Evolutionary conservation across 2,797 vertebrate genomes (phyloP), one percentile per base, ranked within the genome.

Genomic region (Paramormyrops hopkinsi): DNA sequence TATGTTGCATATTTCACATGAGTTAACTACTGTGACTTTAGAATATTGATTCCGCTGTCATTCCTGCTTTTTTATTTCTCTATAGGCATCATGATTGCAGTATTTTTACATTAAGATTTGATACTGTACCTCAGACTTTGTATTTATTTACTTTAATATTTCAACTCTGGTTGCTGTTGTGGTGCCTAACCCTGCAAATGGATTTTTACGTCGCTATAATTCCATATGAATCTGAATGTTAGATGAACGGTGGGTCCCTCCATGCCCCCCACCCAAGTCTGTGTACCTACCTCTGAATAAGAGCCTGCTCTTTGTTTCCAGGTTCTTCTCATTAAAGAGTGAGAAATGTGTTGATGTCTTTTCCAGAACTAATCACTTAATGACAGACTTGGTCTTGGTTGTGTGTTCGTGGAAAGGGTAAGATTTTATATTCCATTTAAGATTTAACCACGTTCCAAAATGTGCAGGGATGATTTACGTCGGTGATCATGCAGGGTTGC

Each of bases 11-110:
- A 88, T 88, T 88, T 90, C 89, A 91, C 76, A 54, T 91, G 91
- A 90, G 83, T 91, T 87, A 92, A 90, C 89, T 90, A 92, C 93
- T 93, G 93, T 93, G 93, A 93, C 91, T 89, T 92, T 91, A 89
- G 87, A 90, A 90, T 90, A 65, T 90, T 79, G 76, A 79, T 88
- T 87, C 89, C 88, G 29, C 87, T 79, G 82, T 54, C 82, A 89
- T 54, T 89, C 84, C 83, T 90, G 88, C 69, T 33, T 65, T 84
- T 91, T 92, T 90, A 91, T 56, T 91, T 91, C 90, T 86, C 89
- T 92, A 76, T 84, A 89, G 87, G 92, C 46, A 88, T 44, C 88
- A 89, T 89, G 90, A 89, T 62, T 93, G 91, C 92, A 91, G 92
- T 91, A 93, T 92, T 92, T 93, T 90, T 92, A 90, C 88, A 89